Percentiles rank a stretch among this genome's conserved stretches.
These are phyloP conservation scores for Tortricodes alternella DNA, from an alignment of 2,888 invertebrate genomes.

Conservation along the genomic window DNA sequence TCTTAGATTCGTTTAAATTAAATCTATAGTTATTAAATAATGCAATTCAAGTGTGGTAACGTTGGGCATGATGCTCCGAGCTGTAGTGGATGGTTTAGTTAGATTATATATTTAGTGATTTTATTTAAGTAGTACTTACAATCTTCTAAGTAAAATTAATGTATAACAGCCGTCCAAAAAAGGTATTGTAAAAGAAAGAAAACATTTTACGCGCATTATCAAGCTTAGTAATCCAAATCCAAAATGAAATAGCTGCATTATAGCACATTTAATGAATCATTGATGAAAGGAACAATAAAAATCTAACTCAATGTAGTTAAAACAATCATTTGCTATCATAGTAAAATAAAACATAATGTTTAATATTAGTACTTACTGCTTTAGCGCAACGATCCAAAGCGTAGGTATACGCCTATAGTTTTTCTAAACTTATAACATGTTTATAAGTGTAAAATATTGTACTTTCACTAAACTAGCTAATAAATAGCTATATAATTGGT, in stretches of 20 bases:
- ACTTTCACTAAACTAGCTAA: no score
- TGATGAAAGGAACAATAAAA: neutral
- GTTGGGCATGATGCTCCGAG: no score
- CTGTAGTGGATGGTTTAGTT: no score
- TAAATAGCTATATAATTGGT: no score
- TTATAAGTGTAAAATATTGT: no score
- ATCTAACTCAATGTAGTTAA: neutral
- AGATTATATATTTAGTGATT: no score
- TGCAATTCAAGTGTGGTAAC: no score
- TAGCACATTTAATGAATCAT: neutral
- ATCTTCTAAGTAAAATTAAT: no score
- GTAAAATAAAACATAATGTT: neutral
- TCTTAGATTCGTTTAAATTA: slow-evolving; percentile 15
- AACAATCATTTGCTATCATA: neutral
- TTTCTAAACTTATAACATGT: no score
- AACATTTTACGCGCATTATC: neutral
- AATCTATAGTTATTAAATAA: neutral
- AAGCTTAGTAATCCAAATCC: neutral
- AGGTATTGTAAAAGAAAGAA: neutral
- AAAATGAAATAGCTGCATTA: neutral
- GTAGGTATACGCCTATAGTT: no score
- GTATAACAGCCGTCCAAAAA: neutral
- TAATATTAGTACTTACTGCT: neutral
- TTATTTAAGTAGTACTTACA: no score
- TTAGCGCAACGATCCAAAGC: no score